phyloP scores from a whole-genome alignment of 2,888 invertebrate genomes.

The Ecdyonurus torrentis region DNA sequence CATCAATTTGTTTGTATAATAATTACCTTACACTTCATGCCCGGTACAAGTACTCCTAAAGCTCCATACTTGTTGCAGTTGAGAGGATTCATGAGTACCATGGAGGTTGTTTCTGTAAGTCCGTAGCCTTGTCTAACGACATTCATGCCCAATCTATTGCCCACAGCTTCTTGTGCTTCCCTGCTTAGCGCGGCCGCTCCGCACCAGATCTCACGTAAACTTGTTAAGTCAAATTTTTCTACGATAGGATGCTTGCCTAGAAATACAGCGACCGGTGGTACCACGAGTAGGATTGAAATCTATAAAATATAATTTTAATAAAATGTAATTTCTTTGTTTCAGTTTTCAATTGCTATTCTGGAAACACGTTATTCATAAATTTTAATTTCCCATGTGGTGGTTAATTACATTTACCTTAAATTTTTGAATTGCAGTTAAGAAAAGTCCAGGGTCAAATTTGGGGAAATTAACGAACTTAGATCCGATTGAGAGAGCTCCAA shows the following conservation, averaged over 20 bases:
- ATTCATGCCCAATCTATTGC: constrained; percentile 15
- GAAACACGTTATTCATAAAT: no score
- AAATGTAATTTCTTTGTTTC: no score
- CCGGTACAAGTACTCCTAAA: constrained; percentile 14
- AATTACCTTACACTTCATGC: constrained; percentile 21
- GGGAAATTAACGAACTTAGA: constrained; percentile 34
- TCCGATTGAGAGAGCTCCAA: constrained; percentile 38
- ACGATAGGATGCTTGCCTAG: no score
- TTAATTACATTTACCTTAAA: constrained; percentile 33
- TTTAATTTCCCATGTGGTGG: no score
- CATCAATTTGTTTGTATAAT: no score
- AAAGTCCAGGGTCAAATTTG: constrained; percentile 56
- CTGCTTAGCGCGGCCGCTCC: constrained; percentile 71
- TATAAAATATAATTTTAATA: no score
- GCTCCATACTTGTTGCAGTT: constrained; percentile 17
- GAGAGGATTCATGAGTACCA: constrained; percentile 29
- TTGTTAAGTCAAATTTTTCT: constrained; percentile 54
- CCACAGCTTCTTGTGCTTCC: constrained; percentile 44
- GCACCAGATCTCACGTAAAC: constrained; percentile 48
- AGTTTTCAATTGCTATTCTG: no score
- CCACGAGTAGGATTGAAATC: no score
- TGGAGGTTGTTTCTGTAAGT: constrained; percentile 60
- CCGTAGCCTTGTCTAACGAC: constrained; percentile 57
- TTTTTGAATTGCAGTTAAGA: constrained; percentile 51
- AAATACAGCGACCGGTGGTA: no score